Evolutionary conservation across 2,888 invertebrate species (phyloP).

Genomic region (Drosophila pullipes): DNA sequence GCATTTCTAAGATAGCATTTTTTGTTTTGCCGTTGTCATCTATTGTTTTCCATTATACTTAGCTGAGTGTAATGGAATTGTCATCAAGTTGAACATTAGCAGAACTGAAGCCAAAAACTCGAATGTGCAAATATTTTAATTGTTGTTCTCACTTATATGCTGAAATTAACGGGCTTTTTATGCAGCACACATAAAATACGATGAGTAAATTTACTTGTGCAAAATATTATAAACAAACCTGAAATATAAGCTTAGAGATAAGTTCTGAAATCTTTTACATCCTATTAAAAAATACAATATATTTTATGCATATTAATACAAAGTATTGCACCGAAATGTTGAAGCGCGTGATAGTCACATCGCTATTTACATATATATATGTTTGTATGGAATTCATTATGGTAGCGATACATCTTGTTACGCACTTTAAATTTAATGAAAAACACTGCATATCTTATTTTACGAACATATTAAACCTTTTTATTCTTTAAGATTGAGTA

Average conservation of each 20-base stretch:
- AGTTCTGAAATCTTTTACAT: constrained; percentile 1
- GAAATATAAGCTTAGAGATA: constrained; percentile 24
- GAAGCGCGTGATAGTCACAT: background rate
- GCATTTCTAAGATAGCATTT: background rate
- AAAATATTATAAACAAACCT: constrained; percentile 14
- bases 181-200: constrained; percentile 16
- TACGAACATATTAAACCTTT: background rate
- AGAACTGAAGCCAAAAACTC: background rate
- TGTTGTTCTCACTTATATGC: constrained; percentile 55
- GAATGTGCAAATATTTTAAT: constrained; percentile 66
- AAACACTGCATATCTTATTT: background rate
- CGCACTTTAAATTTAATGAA: background rate
- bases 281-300: background rate
- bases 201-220: constrained; percentile 8
- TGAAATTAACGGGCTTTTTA: constrained; percentile 47
- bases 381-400: background rate
- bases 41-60: constrained; percentile 5
- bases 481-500: background rate
- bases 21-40: background rate
- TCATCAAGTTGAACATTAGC: constrained; percentile 1
- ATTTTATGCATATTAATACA: background rate
- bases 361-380: too few species aligned
- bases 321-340: background rate
- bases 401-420: background rate
- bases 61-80: background rate